phyloP scores from a whole-genome alignment of 2,113 vertebrate genomes.

The Dolichallabes microphthalmus region DNA sequence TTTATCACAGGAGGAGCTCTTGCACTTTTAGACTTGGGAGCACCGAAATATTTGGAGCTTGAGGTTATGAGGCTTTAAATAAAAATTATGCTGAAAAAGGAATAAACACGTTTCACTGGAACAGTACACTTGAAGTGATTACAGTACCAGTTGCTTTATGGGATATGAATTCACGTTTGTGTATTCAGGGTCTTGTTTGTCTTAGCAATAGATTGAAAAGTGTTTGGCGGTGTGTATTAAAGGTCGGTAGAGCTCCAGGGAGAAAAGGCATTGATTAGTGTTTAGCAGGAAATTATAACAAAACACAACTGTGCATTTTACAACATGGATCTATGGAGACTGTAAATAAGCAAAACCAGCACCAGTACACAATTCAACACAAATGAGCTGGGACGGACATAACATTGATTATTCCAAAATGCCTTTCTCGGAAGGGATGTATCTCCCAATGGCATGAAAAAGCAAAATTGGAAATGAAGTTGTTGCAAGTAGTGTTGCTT shows the following conservation, averaged over 20 bases:
- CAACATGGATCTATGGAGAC: not conserved
- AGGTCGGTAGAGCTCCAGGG: slow-evolving; percentile 15
- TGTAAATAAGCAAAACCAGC: not conserved
- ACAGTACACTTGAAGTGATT: slow-evolving; percentile 3
- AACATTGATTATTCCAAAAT: not conserved
- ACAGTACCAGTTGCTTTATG: not conserved
- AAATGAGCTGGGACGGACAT: not conserved
- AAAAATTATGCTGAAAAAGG: slow-evolving; percentile 4
- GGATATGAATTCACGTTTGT: slow-evolving; percentile 7
- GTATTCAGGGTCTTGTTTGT: not conserved
- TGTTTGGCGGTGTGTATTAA: not conserved
- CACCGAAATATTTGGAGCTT: not conserved
- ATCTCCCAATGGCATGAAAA: not conserved
- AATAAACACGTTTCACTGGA: not conserved
- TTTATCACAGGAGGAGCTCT: not conserved
- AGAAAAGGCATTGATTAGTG: slow-evolving; percentile 1
- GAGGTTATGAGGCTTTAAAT: slow-evolving; percentile 7
- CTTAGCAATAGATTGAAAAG: not conserved
- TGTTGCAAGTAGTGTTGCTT: no score
- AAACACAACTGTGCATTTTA: not conserved
- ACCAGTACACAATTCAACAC: not conserved
- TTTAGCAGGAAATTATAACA: slow-evolving; percentile 22
- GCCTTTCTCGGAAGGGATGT: not conserved
- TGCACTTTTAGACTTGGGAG: not conserved
- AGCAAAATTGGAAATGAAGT: not conserved